Percentiles rank a stretch among this genome's conserved stretches.
phyloP scores from a whole-genome alignment of 1,140 invertebrate species.

The Apis dorsata region DNA sequence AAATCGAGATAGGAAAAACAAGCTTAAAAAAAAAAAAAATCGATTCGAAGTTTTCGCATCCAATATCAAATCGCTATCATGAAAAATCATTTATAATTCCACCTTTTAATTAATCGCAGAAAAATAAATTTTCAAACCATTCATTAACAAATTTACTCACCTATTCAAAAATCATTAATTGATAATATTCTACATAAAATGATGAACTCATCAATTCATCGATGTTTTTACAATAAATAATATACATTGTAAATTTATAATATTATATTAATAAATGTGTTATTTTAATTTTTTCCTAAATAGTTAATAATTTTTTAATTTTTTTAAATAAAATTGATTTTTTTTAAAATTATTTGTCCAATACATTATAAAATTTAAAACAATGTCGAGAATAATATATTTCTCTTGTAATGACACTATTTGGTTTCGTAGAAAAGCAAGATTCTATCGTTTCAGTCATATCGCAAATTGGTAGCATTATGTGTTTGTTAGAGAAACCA shows the following conservation, averaged over 20 bases:
- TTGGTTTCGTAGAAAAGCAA: background rate
- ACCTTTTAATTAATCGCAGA: constrained; percentile 14
- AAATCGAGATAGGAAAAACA: constrained; percentile 49
- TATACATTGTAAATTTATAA: background rate
- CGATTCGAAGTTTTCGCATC: constrained; percentile 23
- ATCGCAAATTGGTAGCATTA: constrained; percentile 11
- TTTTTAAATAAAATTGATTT: background rate
- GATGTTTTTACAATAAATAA: background rate
- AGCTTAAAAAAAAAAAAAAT: no score
- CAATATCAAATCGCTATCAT: constrained; percentile 7
- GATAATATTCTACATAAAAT: background rate
- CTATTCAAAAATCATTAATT: background rate
- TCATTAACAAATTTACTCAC: constrained; percentile 24
- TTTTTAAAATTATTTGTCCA: no score
- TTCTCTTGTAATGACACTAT: background rate
- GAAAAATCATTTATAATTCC: constrained; percentile 10
- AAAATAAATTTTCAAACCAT: constrained; percentile 19
- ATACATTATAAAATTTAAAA: background rate
- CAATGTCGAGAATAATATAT: background rate
- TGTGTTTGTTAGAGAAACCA: constrained; percentile 34
- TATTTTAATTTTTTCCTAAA: background rate
- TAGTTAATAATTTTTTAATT: no score
- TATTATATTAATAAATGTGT: background rate
- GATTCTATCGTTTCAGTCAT: constrained; percentile 35
- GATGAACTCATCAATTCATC: background rate